phyloP scores from a whole-genome alignment of 2,113 vertebrate genomes.

The Vidua chalybeata region DNA sequence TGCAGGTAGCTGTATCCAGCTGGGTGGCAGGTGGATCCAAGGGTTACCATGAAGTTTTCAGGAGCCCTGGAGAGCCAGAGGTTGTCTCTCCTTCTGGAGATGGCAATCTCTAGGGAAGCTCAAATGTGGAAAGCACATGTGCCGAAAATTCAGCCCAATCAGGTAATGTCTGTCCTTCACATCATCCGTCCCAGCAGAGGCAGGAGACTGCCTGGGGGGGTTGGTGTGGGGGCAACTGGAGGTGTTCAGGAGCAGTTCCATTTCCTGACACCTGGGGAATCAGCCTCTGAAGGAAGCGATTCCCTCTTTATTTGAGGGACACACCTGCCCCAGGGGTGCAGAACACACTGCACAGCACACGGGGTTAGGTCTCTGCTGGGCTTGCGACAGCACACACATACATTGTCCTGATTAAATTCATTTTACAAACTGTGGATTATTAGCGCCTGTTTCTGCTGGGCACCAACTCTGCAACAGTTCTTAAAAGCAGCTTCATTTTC shows the following conservation, averaged over 20 bases:
- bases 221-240: background rate
- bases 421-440: background rate
- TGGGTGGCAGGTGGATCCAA: constrained; percentile 90
- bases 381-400: background rate
- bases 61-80: constrained; percentile 94
- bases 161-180: constrained; percentile 76
- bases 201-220: background rate
- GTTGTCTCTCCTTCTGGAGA: constrained; percentile 94
- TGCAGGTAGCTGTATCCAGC: constrained; percentile 96
- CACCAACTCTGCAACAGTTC: background rate
- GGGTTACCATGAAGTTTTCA: constrained; percentile 92
- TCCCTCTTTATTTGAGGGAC: background rate
- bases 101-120: constrained; percentile 93
- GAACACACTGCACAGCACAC: background rate
- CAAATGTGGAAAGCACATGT: constrained; percentile 92
- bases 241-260: background rate
- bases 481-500: background rate
- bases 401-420: background rate
- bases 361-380: background rate
- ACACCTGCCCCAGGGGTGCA: background rate
- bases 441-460: background rate
- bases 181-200: background rate
- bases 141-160: constrained; percentile 89
- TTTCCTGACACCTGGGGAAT: background rate
- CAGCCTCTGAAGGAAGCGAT: background rate